Evolutionary conservation across 2,888 invertebrate species (phyloP).

Genomic region (Xestia ashworthii): DNA sequence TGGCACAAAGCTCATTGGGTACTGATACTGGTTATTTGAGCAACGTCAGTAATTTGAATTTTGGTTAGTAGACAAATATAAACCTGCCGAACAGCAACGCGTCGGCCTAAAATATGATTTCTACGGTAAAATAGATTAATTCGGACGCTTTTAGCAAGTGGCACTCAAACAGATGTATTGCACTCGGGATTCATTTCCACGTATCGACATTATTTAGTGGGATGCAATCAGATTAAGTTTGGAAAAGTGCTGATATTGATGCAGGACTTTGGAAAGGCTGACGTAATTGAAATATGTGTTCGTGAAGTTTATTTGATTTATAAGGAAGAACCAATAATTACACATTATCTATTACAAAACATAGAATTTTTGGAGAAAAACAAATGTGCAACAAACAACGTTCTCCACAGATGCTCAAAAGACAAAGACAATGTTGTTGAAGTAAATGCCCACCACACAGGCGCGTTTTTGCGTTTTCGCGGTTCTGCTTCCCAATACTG

Average conservation of each 20-base stretch:
- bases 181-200: conserved; percentile 38
- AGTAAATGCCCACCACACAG: no score
- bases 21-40: neutral
- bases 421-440: no score
- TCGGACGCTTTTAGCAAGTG: conserved; percentile 24
- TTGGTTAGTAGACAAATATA: neutral
- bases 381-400: no score
- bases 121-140: conserved; percentile 29
- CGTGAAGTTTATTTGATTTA: neutral
- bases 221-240: conserved; percentile 19
- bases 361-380: no score
- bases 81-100: neutral
- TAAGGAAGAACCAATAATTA: no score
- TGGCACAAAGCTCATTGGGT: neutral
- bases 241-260: conserved; percentile 23
- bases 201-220: conserved; percentile 24
- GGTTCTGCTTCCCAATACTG: no score
- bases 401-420: no score
- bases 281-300: neutral
- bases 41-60: neutral
- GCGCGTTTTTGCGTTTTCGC: no score
- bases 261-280: neutral
- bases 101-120: neutral
- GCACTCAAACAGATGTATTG: conserved; percentile 27
- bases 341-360: no score